Conservation (phyloP, 2,113 vertebrate species). For the Anoplopoma fimbria region DNA sequence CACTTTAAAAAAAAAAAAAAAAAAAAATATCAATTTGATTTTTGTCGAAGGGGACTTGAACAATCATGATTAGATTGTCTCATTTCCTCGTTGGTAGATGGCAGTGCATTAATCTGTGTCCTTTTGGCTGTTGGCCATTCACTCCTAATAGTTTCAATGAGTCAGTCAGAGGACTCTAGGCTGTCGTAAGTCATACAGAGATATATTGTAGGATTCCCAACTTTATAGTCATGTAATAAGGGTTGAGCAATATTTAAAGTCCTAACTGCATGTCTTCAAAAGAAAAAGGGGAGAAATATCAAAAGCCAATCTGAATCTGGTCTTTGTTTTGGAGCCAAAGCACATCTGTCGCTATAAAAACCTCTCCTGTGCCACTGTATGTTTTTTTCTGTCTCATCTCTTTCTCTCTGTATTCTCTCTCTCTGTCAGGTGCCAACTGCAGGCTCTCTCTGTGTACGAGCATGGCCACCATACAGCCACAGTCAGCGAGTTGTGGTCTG, state of each 20-base stretch:
- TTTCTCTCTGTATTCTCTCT: conserved; percentile 68
- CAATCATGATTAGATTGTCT: conserved; percentile 50
- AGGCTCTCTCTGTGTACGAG: conserved; percentile 62
- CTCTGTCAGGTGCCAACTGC: conserved; percentile 73
- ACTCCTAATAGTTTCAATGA: conserved; percentile 31
- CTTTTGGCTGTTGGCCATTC: conserved; percentile 49
- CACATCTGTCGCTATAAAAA: conserved; percentile 72
- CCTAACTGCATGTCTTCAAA: conserved; percentile 56
- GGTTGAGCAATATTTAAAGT: conserved; percentile 48
- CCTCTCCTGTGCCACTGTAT: conserved; percentile 67
- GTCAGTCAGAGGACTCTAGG: conserved; percentile 41
- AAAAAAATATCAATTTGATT: conserved; percentile 24
- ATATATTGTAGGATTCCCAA: conserved; percentile 36
- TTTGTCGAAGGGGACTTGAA: conserved; percentile 62
- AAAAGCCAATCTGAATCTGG: conserved; percentile 59
- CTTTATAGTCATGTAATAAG: conserved; percentile 26
- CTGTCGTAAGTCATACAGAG: conserved; percentile 40
- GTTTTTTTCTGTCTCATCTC: conserved; percentile 72
- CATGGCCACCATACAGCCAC: conserved; percentile 66
- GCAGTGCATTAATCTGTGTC: conserved; percentile 44
- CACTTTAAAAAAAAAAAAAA: conserved; percentile 62
- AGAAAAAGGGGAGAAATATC: conserved; percentile 45
- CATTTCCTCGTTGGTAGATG: conserved; percentile 55
- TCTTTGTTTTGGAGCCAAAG: conserved; percentile 67
- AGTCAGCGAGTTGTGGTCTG: conserved; percentile 73